Evolutionary conservation across 2,888 invertebrate genomes (phyloP).

Genomic region (Xestia xanthographa): DNA sequence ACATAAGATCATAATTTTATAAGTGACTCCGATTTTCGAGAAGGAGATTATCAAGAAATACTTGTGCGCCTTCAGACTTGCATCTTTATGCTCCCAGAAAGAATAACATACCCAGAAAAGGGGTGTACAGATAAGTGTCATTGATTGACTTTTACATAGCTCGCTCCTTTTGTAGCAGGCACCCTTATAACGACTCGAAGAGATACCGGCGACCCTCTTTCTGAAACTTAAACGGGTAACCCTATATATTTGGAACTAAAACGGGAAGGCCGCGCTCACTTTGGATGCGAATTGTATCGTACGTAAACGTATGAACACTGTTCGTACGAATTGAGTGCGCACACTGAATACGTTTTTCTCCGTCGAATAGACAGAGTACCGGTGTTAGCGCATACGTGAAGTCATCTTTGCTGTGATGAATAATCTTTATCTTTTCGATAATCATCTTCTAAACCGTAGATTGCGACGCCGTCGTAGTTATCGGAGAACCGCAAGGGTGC

Average conservation of each 20-base stretch:
- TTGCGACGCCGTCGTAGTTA: no score
- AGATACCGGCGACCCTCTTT: slow-evolving; percentile 61
- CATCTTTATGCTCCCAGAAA: slow-evolving; percentile 1
- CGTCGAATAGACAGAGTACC: no score
- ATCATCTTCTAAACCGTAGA: no score
- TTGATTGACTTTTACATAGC: slow-evolving; percentile 60
- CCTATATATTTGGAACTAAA: slow-evolving; percentile 58
- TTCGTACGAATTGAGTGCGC: no score
- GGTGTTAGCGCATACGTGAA: no score
- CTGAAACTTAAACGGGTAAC: slow-evolving; percentile 56
- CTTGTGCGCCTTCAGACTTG: slow-evolving; percentile 1
- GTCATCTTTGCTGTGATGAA: no score
- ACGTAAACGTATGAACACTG: no score
- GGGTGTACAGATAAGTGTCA: slow-evolving; percentile 49
- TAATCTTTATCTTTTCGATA: no score
- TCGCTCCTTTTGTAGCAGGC: slow-evolving; percentile 47
- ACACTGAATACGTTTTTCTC: no score
- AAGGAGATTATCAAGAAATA: not conserved
- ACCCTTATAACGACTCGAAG: slow-evolving; percentile 58
- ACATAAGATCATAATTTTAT: not conserved
- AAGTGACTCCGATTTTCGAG: not conserved
- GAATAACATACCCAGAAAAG: slow-evolving; percentile 9
- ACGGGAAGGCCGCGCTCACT: no score
- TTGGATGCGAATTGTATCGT: no score
- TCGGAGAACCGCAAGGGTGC: no score